Percentiles rank a stretch among this genome's conserved stretches.
phyloP scores from a whole-genome alignment of 2,113 vertebrate species.

The Tachysurus fulvidraco region DNA sequence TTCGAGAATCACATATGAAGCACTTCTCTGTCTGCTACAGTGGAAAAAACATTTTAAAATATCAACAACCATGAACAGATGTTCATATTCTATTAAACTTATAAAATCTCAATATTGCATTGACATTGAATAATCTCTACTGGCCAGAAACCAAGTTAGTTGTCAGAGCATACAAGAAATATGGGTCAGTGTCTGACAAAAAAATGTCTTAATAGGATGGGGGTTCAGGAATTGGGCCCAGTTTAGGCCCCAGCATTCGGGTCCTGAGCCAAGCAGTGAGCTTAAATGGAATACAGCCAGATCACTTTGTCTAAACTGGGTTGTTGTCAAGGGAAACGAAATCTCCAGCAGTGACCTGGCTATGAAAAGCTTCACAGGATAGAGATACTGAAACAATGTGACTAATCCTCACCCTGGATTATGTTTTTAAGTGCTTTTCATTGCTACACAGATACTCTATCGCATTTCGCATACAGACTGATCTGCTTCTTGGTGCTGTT shows the following conservation, averaged over 20 bases:
- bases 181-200: conserved; percentile 19
- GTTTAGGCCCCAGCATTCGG: neutral
- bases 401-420: conserved; percentile 20
- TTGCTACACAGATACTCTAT: conserved; percentile 49
- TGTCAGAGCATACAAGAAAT: conserved; percentile 18
- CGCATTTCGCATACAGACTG: conserved; percentile 5
- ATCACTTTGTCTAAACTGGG: conserved; percentile 63
- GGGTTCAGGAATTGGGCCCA: neutral
- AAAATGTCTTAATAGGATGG: conserved; percentile 28
- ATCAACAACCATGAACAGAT: neutral
- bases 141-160: neutral
- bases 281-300: conserved; percentile 59
- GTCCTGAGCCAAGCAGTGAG: conserved; percentile 27
- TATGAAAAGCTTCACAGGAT: conserved; percentile 30
- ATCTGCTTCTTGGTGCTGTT: neutral
- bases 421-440: conserved; percentile 25
- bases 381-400: conserved; percentile 18
- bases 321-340: conserved; percentile 55
- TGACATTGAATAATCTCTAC: conserved; percentile 14
- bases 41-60: neutral
- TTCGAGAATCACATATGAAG: conserved; percentile 78
- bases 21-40: conserved; percentile 82
- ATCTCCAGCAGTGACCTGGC: conserved; percentile 40
- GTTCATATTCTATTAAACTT: neutral
- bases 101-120: too few species aligned